These are phyloP conservation scores for Antigone vipio DNA, from an alignment of 2,113 vertebrate genomes.

Conservation along the genomic window DNA sequence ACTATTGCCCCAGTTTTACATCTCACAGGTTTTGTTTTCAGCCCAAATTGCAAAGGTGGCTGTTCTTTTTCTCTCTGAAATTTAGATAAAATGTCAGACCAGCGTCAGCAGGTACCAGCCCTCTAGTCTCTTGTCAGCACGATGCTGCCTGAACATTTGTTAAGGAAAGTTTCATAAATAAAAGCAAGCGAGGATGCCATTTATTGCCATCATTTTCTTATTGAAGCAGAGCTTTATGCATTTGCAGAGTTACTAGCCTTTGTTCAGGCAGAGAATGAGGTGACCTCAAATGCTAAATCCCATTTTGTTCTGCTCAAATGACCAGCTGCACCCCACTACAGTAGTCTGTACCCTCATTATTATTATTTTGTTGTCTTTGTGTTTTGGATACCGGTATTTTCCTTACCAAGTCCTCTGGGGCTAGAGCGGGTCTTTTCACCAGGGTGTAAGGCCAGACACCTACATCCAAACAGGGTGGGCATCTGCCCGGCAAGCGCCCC, in stretches of 20 bases:
- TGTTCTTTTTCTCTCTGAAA: background rate
- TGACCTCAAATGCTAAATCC: background rate
- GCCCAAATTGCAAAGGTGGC: background rate
- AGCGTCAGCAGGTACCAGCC: background rate
- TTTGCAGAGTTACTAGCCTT: background rate
- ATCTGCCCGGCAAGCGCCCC: no score
- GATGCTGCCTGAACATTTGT: background rate
- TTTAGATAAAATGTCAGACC: background rate
- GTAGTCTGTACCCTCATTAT: background rate
- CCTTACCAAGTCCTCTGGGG: background rate
- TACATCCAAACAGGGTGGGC: accelerated
- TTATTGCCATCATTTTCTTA: background rate
- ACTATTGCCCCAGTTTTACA: background rate
- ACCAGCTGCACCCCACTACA: background rate
- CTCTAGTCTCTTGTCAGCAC: background rate
- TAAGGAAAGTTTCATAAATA: background rate
- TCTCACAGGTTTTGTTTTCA: background rate
- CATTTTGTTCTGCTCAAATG: background rate
- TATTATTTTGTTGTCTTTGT: no score
- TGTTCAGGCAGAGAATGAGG: background rate
- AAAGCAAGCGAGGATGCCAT: background rate
- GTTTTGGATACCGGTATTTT: background rate
- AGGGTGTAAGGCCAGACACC: background rate
- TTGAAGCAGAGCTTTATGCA: background rate
- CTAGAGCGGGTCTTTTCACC: no score